These are phyloP conservation scores for Tinea semifulvella DNA, from an alignment of 2,888 invertebrate species.

Conservation along the genomic window DNA sequence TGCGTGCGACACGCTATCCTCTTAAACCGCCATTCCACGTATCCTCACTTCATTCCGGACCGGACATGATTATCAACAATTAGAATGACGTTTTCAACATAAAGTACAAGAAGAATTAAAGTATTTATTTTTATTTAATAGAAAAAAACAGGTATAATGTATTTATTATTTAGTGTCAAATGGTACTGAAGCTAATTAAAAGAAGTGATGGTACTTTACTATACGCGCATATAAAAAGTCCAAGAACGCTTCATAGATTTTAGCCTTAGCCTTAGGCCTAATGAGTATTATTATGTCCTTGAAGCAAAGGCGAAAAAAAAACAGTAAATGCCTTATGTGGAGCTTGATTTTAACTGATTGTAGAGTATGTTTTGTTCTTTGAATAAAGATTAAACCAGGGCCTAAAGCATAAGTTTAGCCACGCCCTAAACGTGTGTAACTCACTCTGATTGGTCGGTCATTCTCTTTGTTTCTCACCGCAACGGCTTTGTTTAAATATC, in stretches of 20 bases:
- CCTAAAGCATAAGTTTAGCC: slow-evolving; percentile 40
- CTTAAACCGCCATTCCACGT: too few relatives aligned
- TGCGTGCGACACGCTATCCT: too few relatives aligned
- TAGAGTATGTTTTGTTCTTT: slow-evolving; percentile 37
- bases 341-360: slow-evolving; percentile 7
- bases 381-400: slow-evolving; percentile 21
- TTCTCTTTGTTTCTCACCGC: slow-evolving; percentile 46
- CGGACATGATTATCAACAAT: too few relatives aligned
- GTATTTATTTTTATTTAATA: too few relatives aligned
- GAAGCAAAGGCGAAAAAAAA: background rate
- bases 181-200: background rate
- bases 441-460: slow-evolving; percentile 43
- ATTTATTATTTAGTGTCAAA: background rate
- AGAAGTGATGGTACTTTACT: too few relatives aligned
- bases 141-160: too few relatives aligned
- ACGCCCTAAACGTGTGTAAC: slow-evolving; percentile 35
- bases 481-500: slow-evolving; percentile 41
- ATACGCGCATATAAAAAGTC: too few relatives aligned
- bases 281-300: background rate
- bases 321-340: background rate
- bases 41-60: too few relatives aligned
- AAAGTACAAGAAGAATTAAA: too few relatives aligned
- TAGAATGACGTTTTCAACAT: too few relatives aligned
- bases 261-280: background rate
- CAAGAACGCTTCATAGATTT: too few relatives aligned